These are phyloP conservation scores for Xenopus laevis DNA, from an alignment of 2,113 vertebrate species.

Conservation along the genomic window DNA sequence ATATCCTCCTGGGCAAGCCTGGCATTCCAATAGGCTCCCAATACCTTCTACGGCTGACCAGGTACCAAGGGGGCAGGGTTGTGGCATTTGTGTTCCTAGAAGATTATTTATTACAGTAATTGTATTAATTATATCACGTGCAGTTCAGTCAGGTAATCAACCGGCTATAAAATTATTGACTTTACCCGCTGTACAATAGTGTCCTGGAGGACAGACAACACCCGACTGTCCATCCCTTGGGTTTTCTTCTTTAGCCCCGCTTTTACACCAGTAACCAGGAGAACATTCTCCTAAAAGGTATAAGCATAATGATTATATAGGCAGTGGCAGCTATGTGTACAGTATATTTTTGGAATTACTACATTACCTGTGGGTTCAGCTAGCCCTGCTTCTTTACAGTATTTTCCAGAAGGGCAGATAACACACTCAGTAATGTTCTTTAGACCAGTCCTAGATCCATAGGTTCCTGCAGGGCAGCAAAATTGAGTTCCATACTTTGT, in stretches of 20 bases:
- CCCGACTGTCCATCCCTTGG: conserved; percentile 71
- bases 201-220: conserved; percentile 71
- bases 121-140: not conserved
- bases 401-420: conserved; percentile 75
- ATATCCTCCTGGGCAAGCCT: conserved; percentile 64
- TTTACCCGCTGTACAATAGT: conserved; percentile 82
- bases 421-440: conserved; percentile 62
- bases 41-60: conserved; percentile 72
- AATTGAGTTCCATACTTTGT: conserved; percentile 66
- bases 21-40: conserved; percentile 59
- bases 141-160: not conserved
- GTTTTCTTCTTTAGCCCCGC: conserved; percentile 62
- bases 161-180: rapidly evolving
- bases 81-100: conserved; percentile 65
- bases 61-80: conserved; percentile 71
- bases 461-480: conserved; percentile 79
- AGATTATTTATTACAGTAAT: not conserved
- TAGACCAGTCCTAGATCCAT: conserved; percentile 62
- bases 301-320: not conserved
- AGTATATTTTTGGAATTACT: not conserved
- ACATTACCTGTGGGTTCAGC: conserved; percentile 73
- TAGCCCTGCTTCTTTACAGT: conserved; percentile 72
- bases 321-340: not conserved
- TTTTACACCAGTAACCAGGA: conserved; percentile 81
- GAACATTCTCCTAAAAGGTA: conserved; percentile 69